These are phyloP conservation scores for Halocynthia roretzi DNA, from an alignment of 23 tunicate species.

Conservation along the genomic window DNA sequence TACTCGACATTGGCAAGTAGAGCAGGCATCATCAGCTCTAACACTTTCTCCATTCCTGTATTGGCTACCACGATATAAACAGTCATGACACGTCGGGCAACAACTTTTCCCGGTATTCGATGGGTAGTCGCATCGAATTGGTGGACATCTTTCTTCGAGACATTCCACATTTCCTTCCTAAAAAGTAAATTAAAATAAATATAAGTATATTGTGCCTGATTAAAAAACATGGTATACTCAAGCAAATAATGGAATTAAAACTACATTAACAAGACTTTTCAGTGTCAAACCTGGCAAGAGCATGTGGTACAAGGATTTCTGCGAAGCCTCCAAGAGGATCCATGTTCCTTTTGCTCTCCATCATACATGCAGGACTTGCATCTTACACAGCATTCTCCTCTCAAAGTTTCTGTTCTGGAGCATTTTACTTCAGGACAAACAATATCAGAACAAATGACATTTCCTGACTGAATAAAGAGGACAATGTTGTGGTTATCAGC, in stretches of 20 bases:
- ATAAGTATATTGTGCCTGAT: background rate
- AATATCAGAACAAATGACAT: conserved; percentile 32
- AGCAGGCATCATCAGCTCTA: conserved; percentile 19
- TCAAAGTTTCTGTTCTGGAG: background rate
- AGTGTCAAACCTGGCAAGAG: conserved; percentile 40
- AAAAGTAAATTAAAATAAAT: background rate
- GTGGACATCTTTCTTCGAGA: conserved; percentile 25
- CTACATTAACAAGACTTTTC: background rate
- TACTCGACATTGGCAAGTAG: conserved; percentile 50
- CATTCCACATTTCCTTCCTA: conserved; percentile 64
- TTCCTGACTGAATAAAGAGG: conserved; percentile 40
- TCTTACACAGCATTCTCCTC: conserved; percentile 68
- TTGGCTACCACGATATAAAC: conserved; percentile 32
- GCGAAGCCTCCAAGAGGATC: conserved; percentile 53
- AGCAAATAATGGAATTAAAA: background rate
- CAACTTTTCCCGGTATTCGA: conserved; percentile 28
- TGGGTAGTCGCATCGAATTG: conserved; percentile 43
- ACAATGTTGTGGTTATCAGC: background rate
- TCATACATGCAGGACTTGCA: conserved; percentile 54
- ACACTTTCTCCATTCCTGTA: conserved; percentile 33
- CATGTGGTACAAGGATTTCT: conserved; percentile 67
- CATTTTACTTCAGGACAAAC: conserved; percentile 49
- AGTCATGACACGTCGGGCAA: conserved; percentile 65
- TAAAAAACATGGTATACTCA: too few relatives aligned
- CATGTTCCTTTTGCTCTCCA: conserved; percentile 25